Evolutionary conservation across 2,888 invertebrate species (phyloP).

Genomic region (Xylocampa areola): DNA sequence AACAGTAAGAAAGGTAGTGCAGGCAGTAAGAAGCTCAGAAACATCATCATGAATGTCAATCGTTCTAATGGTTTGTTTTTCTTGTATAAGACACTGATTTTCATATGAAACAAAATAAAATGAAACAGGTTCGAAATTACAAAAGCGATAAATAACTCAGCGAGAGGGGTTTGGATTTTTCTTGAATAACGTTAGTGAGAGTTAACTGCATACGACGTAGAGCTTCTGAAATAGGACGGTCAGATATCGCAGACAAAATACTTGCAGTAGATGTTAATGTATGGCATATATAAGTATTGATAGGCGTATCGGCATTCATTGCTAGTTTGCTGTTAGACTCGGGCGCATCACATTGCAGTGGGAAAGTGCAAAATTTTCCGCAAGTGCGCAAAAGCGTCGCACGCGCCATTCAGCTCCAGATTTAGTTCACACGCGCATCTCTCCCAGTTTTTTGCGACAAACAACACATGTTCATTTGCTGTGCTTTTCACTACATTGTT

Average conservation of each 20-base stretch:
- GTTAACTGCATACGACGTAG: conserved; percentile 28
- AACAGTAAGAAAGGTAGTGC: no score
- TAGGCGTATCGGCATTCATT: conserved; percentile 80
- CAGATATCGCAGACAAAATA: conserved; percentile 58
- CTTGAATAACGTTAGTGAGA: conserved; percentile 44
- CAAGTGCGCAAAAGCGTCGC: conserved; percentile 55
- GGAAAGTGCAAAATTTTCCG: conserved; percentile 75
- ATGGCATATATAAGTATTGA: conserved; percentile 84
- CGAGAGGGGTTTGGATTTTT: conserved; percentile 32
- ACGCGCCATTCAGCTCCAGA: conserved; percentile 47
- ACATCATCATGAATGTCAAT: no score
- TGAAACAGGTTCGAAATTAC: no score
- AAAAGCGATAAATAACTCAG: conserved; percentile 2
- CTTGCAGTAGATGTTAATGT: conserved; percentile 65
- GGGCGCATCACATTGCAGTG: conserved; percentile 72
- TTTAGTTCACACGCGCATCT: conserved; percentile 72
- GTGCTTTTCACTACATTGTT: conserved; percentile 83
- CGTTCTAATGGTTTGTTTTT: no score
- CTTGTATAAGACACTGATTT: no score
- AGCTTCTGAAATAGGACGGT: conserved; percentile 43
- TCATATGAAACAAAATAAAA: no score
- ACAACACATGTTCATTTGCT: conserved; percentile 61
- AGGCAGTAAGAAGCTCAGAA: no score
- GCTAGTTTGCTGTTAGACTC: conserved; percentile 69
- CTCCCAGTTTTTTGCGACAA: conserved; percentile 65